Conservation (phyloP, 2,797 vertebrate genomes). For the Anniella stebbinsi region DNA sequence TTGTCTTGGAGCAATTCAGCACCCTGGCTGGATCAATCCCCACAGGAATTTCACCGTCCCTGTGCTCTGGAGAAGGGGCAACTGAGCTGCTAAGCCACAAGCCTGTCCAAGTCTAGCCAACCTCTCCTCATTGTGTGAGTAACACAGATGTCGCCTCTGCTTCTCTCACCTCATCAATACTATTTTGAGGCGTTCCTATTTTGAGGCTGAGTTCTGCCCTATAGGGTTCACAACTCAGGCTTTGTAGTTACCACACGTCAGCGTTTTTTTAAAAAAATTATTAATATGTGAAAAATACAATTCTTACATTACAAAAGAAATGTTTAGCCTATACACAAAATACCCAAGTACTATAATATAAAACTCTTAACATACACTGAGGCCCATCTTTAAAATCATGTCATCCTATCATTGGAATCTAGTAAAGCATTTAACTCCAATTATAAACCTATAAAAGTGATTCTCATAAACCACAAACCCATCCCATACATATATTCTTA, state of each 20-base stretch:
- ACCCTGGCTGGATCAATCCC: neutral
- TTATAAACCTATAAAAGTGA: too few relatives aligned
- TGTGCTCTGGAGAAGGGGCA: neutral
- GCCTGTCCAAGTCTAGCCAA: neutral
- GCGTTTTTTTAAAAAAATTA: neutral
- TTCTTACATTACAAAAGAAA: neutral
- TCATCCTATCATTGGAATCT: neutral
- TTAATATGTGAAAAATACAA: neutral
- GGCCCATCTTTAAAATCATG: neutral
- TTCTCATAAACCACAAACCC: too few relatives aligned
- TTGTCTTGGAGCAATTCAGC: neutral
- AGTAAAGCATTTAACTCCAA: too few relatives aligned
- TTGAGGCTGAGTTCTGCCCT: neutral
- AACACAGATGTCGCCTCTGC: neutral
- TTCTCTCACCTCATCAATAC: neutral
- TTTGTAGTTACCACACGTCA: neutral
- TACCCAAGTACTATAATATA: neutral
- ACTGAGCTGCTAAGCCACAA: neutral
- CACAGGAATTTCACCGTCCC: neutral
- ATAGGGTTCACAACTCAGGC: neutral
- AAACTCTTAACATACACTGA: neutral
- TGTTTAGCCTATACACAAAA: neutral
- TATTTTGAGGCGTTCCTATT: neutral
- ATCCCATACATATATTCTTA: too few relatives aligned
- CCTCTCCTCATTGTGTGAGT: neutral